Conservation (phyloP, 2,797 vertebrate genomes). For the Danio choprae region DNA sequence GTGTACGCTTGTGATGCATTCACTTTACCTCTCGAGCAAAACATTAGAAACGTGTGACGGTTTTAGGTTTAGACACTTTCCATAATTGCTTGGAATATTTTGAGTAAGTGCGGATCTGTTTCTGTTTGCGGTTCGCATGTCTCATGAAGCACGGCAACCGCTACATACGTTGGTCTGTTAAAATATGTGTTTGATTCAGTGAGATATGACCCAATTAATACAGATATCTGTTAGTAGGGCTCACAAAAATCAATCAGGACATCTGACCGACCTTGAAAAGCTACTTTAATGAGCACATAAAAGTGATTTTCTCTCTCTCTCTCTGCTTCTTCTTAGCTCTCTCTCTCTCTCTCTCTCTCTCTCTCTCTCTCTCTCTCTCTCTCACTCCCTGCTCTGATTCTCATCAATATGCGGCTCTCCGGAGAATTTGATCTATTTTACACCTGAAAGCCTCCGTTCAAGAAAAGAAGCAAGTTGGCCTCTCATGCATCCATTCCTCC, state of each 20-base stretch:
- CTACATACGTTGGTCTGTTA: not conserved
- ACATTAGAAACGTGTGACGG: not conserved
- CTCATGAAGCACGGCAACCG: not conserved
- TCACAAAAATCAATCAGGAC: conserved; percentile 11
- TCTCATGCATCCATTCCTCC: conserved; percentile 11
- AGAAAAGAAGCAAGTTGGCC: conserved; percentile 13
- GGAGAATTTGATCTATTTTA: conserved; percentile 45
- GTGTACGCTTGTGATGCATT: conserved; percentile 1
- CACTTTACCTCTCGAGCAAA: conserved; percentile 14
- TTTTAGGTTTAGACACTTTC: not conserved
- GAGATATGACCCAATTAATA: not conserved
- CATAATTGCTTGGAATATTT: not conserved
- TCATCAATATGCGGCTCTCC: conserved; percentile 47
- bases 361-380: conserved; percentile 18
- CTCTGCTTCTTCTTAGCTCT: not conserved
- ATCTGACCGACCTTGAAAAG: conserved; percentile 13
- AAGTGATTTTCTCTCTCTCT: conserved; percentile 13
- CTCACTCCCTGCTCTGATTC: conserved; percentile 15
- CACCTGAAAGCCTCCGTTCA: conserved; percentile 25
- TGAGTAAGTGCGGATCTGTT: not conserved
- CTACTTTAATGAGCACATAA: conserved; percentile 45
- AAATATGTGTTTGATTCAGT: not conserved
- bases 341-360: conserved; percentile 5
- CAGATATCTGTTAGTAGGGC: conserved; percentile 2
- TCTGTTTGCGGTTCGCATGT: not conserved